A percentile compares a stretch with the other conserved stretches of the same genome.
Conservation (phyloP, 2,113 vertebrate species). For the Crotalus helleri region DNA sequence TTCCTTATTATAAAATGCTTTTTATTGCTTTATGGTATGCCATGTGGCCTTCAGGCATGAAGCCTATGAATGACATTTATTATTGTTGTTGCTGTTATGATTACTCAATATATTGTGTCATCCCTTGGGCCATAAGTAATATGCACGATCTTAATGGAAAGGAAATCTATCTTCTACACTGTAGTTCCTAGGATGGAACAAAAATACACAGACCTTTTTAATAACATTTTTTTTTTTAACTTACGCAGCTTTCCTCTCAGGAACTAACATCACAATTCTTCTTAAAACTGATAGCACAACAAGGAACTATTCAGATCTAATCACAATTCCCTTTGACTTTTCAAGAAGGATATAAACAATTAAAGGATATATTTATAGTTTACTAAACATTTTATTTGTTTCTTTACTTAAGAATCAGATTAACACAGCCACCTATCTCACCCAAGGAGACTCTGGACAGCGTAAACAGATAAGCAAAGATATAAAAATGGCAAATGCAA, state of each 20-base stretch:
- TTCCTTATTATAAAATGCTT: constrained; percentile 18
- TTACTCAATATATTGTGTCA: constrained; percentile 37
- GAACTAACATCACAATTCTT: background rate
- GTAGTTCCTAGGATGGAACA: background rate
- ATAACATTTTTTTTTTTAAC: constrained; percentile 14
- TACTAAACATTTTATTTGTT: background rate
- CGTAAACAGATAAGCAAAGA: background rate
- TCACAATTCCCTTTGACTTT: background rate
- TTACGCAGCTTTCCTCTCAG: background rate
- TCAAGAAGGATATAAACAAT: background rate
- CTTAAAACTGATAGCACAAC: background rate
- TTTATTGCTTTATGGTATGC: constrained; percentile 36
- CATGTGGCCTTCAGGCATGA: constrained; percentile 17
- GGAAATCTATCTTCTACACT: constrained; percentile 28
- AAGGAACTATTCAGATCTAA: background rate
- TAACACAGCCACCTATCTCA: background rate
- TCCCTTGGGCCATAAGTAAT: constrained; percentile 3
- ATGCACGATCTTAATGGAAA: constrained; percentile 20
- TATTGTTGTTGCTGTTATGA: constrained; percentile 2
- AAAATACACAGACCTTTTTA: background rate
- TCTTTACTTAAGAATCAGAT: background rate
- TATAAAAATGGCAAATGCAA: background rate
- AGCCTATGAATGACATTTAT: constrained; percentile 38
- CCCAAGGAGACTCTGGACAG: background rate
- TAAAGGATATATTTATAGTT: background rate